Evolutionary conservation across 2,888 invertebrate species (phyloP).

Genomic region (Habroteleia sp.): DNA sequence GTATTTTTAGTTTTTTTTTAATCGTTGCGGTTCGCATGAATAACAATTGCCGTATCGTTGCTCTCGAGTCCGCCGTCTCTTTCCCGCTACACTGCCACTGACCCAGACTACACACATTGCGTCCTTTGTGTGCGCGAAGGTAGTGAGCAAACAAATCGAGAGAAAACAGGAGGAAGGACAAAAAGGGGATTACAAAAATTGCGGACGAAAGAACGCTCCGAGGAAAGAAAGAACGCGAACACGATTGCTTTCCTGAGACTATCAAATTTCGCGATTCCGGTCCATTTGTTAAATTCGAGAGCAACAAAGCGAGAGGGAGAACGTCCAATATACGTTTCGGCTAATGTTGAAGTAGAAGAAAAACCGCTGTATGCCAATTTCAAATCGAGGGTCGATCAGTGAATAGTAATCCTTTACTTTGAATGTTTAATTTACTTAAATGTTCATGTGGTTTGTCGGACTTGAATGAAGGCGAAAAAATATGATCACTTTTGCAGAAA

Average conservation of each 20-base stretch:
- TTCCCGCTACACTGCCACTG: conserved; percentile 66
- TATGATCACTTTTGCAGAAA: too few species aligned
- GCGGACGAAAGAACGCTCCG: conserved; percentile 42
- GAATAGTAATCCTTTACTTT: conserved; percentile 34
- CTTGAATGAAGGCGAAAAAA: too few species aligned
- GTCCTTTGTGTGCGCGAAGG: conserved; percentile 74
- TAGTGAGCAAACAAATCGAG: conserved; percentile 63
- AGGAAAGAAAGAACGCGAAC: conserved; percentile 50
- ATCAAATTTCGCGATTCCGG: conserved; percentile 75
- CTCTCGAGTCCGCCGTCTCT: conserved; percentile 21
- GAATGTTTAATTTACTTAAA: conserved; percentile 8
- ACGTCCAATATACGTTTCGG: conserved; percentile 46
- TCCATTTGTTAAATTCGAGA: conserved; percentile 64
- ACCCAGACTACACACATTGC: conserved; percentile 66
- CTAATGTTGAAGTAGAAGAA: conserved; percentile 43
- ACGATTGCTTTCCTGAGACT: conserved; percentile 70
- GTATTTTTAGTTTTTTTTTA: conserved; percentile 59
- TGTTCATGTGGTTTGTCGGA: too few species aligned
- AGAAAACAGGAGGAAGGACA: conserved; percentile 41
- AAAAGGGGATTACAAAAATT: conserved; percentile 55
- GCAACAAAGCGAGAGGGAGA: conserved; percentile 31
- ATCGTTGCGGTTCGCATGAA: conserved; percentile 58
- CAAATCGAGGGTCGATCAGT: conserved; percentile 12
- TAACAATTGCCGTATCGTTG: conserved; percentile 49
- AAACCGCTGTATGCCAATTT: conserved; percentile 49